Conservation (phyloP, 2,113 vertebrate species). For the Stigmatopora nigra region DNA sequence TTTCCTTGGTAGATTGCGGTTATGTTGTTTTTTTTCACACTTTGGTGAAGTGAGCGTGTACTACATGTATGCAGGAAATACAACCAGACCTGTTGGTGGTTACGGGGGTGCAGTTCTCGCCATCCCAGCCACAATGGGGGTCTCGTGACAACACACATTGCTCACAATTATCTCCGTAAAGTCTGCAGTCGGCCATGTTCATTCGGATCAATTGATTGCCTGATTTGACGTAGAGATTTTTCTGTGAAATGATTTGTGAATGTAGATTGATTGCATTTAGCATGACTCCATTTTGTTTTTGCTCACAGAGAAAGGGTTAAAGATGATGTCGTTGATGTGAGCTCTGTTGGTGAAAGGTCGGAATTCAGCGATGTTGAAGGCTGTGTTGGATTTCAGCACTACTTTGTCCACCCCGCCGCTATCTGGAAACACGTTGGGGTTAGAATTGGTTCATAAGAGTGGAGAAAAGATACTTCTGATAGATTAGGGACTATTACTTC, state of each 20-base stretch:
- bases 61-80: not conserved
- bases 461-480: too few relatives aligned
- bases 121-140: constrained; percentile 63
- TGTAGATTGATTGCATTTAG: not conserved
- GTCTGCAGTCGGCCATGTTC: constrained; percentile 43
- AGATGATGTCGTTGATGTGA: constrained; percentile 27
- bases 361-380: constrained; percentile 59
- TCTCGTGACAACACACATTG: constrained; percentile 58
- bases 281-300: not conserved
- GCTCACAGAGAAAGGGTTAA: constrained; percentile 52
- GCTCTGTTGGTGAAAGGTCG: constrained; percentile 17
- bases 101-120: not conserved
- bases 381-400: constrained; percentile 2
- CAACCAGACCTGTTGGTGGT: constrained; percentile 8
- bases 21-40: not conserved
- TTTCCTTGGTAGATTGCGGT: not conserved
- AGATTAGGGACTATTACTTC: too few relatives aligned
- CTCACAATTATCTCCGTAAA: constrained; percentile 48
- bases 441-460: too few relatives aligned
- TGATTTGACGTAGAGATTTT: constrained; percentile 49
- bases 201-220: constrained; percentile 51
- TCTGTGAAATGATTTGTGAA: constrained; percentile 35
- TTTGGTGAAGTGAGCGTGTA: not conserved
- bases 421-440: constrained; percentile 25
- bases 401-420: constrained; percentile 60